These are phyloP conservation scores for Xiphophorus birchmanni DNA, from an alignment of 2,797 vertebrate species.

Conservation along the genomic window DNA sequence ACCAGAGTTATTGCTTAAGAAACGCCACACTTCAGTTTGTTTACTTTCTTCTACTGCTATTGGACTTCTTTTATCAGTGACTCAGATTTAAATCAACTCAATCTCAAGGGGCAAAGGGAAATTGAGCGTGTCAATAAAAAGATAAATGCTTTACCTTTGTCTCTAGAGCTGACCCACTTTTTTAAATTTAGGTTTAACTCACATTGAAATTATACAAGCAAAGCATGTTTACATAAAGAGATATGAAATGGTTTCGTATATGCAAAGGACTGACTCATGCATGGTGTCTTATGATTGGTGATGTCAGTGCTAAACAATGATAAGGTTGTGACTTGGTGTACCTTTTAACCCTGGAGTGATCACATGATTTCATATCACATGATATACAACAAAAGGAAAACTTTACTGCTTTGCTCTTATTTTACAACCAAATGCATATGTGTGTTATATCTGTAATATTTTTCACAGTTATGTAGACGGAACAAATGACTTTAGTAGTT, in stretches of 20 bases:
- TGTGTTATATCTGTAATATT: background rate
- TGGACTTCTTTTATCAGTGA: background rate
- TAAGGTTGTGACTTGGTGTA: conserved; percentile 23
- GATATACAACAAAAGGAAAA: background rate
- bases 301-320: conserved; percentile 32
- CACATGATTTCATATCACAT: conserved; percentile 26
- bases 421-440: background rate
- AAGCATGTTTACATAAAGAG: background rate
- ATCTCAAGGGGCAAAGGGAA: conserved; percentile 39
- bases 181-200: background rate
- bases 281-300: conserved; percentile 42
- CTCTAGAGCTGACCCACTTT: background rate
- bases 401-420: background rate
- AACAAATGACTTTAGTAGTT: background rate
- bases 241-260: background rate
- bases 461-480: too few species aligned
- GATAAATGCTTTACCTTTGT: conserved; percentile 17
- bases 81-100: background rate
- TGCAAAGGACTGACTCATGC: background rate
- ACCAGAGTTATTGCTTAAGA: background rate
- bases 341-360: conserved; percentile 8
- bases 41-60: background rate
- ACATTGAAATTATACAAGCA: background rate
- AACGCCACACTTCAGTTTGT: background rate
- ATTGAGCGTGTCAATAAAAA: background rate